Base-by-base conservation (phyloP, 2,888 invertebrate genomes). In the Apodemia duryi region DNA sequence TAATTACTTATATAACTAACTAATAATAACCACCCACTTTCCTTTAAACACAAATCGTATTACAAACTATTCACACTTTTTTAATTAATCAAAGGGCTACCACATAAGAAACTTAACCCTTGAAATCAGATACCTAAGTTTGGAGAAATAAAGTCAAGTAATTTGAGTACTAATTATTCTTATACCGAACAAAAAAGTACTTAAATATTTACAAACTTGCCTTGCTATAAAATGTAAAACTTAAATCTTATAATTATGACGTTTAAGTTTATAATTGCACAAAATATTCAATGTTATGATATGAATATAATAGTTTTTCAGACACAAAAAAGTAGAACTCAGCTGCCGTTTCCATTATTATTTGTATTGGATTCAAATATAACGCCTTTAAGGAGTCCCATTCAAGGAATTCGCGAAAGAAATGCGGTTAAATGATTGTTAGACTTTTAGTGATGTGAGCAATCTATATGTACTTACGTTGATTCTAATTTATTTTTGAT, bases 371-470 rank as follows among this genome's bases (percentile, higher is more conserved):
- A 85, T 84, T 84, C 84, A 85, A 86, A 85, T 82, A 85, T 82
- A 72, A 77, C 75, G 71, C 85, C 85, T 87, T 81, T 75, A 79
- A 84, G 81, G 79, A 80, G 81, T 78, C 78, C 43, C 75, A 80
- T 82, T 80, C 77, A 81, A 80, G 78, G 82, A 82, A 86, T 88
- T 88, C 76, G 87, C 89, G 78, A 85, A 82, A 82, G 83, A 80
- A 85, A 86, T 84, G 84, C 82, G 84, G 86, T 86, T 85, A 79
- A 80, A 81, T 83, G 76, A 76, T 83, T 84, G 80, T 82, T 82
- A 80, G 77, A 77, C 72, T 71, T 73, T 62, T 80, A 43, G 80
- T 61, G 83, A 57, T 75, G 69, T 2, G 4, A 13, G 43, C 3
- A n/a, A 35, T 67, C 68, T 67, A 68, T 67, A 63, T 46, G 4